These are phyloP conservation scores for Periophthalmus modestus DNA, from an alignment of 2,113 vertebrate species.

Conservation along the genomic window DNA sequence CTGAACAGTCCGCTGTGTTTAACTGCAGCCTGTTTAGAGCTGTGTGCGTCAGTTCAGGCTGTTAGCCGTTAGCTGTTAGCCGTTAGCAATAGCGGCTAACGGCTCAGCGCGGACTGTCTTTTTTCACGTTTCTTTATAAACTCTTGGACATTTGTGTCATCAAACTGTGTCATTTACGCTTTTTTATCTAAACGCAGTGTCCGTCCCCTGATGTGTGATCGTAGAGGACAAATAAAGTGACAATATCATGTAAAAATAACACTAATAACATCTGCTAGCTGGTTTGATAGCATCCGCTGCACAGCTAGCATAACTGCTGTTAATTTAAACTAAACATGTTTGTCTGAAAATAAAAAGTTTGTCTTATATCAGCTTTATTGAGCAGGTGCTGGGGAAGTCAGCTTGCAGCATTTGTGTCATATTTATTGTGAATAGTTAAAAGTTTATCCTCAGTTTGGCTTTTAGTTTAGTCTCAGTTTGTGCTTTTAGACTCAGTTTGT, in stretches of 20 bases:
- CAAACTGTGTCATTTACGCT: neutral
- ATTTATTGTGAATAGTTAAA: neutral
- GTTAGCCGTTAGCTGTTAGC: no score
- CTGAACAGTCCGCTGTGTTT: neutral
- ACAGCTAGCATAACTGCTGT: slow-evolving; percentile 45
- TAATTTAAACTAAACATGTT: slow-evolving; percentile 8
- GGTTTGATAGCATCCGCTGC: slow-evolving; percentile 21
- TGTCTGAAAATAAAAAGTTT: neutral
- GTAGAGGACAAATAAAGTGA: slow-evolving; percentile 79
- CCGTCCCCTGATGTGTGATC: slow-evolving; percentile 82
- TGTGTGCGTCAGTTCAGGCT: slow-evolving; percentile 60
- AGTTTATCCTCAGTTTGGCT: no score
- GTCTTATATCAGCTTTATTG: neutral
- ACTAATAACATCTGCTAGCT: slow-evolving; percentile 3
- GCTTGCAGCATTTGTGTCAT: neutral
- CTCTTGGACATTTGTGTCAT: neutral
- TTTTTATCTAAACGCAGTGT: slow-evolving; percentile 79
- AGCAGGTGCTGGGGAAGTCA: neutral
- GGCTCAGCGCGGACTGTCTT: slow-evolving; percentile 11
- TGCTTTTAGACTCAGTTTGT: no score
- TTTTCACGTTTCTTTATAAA: neutral
- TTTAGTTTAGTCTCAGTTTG: no score
- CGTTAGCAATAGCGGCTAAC: no score
- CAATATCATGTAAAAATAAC: slow-evolving; percentile 31
- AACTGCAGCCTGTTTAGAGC: slow-evolving; percentile 17